Base-by-base conservation (phyloP, 1,140 invertebrate genomes). In the Drosophila erecta region DNA sequence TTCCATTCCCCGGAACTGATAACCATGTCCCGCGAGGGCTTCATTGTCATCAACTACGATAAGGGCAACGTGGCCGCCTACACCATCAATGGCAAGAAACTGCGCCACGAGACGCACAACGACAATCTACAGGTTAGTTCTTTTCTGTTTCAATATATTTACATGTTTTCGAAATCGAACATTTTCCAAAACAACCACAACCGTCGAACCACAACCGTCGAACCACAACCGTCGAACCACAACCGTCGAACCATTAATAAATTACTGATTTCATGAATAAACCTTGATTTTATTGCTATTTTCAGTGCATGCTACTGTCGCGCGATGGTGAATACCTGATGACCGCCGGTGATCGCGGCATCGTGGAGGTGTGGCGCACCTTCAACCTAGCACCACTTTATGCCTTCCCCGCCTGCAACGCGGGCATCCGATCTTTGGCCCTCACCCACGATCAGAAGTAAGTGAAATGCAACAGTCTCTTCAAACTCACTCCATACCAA, bases 241-340 rank as follows among this genome's bases (percentile, higher is more conserved):
- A 17, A 17, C 17, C 17, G 1, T 17, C 17, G 1, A 27, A 27
- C 24, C 11, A 37, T 14, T 4, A 4, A 37, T 37, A 37, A 14
- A 3, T 12, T 38, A 38, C 14, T 38, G 37, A 11, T 27, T 14
- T 49, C 14, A 27, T 30, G 7, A 49, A 11, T 50, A 33, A 17
- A 15, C 4, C 12, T 14, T 1, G 12, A 1, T 20, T 12, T 84
- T 17, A 17, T 92, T 47, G 70, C 41, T n/a, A 37, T 3, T 55
- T 58, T 93, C 92, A 99, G 97, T 98, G 98, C 93, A 95, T 99
- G 93, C 94, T 97, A 79, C 92, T 99, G 79, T 99, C 98, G 79
- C 96, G 98, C 59, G 99, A 99, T 94, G 99, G 99, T 44, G 98
- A 99, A 94, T 99, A 99, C 93, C 94, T 99, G 91, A 96, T 99